A percentile compares a stretch with the other conserved stretches of the same genome.
Conservation (phyloP, 2,888 invertebrate genomes). For the Drosophila longiperda region DNA sequence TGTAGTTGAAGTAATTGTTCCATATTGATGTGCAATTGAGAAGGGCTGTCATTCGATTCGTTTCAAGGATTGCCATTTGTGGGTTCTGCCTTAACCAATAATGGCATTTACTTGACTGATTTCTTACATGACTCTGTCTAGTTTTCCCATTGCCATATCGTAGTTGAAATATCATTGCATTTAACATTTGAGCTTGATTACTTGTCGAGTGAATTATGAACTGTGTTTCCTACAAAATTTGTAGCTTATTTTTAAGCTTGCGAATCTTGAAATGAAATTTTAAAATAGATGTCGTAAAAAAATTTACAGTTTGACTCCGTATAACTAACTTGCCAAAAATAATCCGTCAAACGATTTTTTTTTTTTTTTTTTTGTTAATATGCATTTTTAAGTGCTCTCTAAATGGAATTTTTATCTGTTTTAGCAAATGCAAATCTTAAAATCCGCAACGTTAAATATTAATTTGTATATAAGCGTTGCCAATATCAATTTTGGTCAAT, state of each 20-base stretch:
- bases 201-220: not conserved
- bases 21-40: slow-evolving; percentile 50
- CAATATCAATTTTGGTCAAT: slow-evolving; percentile 12
- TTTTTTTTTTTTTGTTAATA: not conserved
- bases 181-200: not conserved
- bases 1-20: slow-evolving; percentile 54
- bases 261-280: not conserved
- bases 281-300: not conserved
- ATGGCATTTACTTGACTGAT: slow-evolving; percentile 36
- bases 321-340: not conserved
- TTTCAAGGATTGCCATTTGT: slow-evolving; percentile 42
- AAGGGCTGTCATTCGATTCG: slow-evolving; percentile 17
- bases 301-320: not conserved
- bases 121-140: slow-evolving; percentile 2
- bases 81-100: slow-evolving; percentile 40
- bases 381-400: not conserved
- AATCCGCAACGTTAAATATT: not conserved
- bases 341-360: not conserved
- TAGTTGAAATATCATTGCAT: not conserved
- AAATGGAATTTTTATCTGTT: not conserved
- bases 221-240: not conserved
- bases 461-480: not conserved
- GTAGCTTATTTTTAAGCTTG: not conserved
- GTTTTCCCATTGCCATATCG: not conserved
- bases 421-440: not conserved